Conservation (phyloP, 2,888 invertebrate genomes). For the Drosophila nr. perissopoda region DNA sequence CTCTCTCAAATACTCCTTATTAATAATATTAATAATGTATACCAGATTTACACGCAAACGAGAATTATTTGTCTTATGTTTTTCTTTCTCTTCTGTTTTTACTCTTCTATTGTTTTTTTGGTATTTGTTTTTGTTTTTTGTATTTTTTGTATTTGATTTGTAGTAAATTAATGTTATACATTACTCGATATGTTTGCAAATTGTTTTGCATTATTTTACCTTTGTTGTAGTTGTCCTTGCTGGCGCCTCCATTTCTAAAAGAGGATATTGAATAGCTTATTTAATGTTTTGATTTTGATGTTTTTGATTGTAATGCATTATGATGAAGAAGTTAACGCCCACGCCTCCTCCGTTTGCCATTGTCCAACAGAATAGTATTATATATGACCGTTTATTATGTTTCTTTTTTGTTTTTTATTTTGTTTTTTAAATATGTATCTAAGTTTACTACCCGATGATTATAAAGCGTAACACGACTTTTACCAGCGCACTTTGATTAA, state of each 20-base stretch:
- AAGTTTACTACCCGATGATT: slow-evolving; percentile 3
- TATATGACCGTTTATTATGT: slow-evolving; percentile 4
- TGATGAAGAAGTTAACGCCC: slow-evolving; percentile 51
- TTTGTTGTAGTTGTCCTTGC: slow-evolving; percentile 98
- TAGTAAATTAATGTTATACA: slow-evolving; percentile 82
- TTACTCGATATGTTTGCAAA: slow-evolving; percentile 83
- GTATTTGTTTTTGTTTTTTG: slow-evolving; percentile 11
- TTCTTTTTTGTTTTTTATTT: background rate
- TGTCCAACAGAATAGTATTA: slow-evolving; percentile 31
- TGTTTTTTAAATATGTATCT: background rate
- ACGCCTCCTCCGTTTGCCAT: slow-evolving; percentile 14
- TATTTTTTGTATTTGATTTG: slow-evolving; percentile 57
- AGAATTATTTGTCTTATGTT: slow-evolving; percentile 1
- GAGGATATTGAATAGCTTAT: slow-evolving; percentile 85
- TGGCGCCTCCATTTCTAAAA: slow-evolving; percentile 94
- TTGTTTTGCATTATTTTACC: slow-evolving; percentile 88
- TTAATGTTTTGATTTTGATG: slow-evolving; percentile 80
- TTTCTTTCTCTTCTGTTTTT: slow-evolving; percentile 3
- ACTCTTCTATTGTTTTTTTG: slow-evolving; percentile 27
- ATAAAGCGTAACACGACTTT: background rate
- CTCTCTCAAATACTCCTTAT: slow-evolving; percentile 10
- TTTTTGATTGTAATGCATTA: slow-evolving; percentile 72
- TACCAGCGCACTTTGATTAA: slow-evolving; percentile 24
- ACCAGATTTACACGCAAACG: slow-evolving; percentile 20
- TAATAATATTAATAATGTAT: slow-evolving; percentile 8